These are phyloP conservation scores for Hippasteria phrygiana DNA, from an alignment of 53 echinoderm and acorn worm genomes.

Conservation along the genomic window DNA sequence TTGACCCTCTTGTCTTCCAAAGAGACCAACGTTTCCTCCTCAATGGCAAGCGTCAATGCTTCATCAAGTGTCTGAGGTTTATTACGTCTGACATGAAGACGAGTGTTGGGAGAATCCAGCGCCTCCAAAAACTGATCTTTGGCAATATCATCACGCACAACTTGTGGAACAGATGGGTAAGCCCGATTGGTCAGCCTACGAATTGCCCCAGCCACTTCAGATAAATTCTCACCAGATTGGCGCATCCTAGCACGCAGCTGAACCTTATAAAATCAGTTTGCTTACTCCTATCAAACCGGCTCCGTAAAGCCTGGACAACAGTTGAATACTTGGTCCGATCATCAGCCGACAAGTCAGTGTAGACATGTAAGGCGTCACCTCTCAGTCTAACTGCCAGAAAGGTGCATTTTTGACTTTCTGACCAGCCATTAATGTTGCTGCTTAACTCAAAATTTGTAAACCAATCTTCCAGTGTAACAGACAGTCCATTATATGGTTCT, in stretches of 20 bases:
- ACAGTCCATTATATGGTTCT: too few species aligned
- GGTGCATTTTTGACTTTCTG: too few species aligned
- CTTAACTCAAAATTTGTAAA: too few species aligned
- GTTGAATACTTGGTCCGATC: too few species aligned
- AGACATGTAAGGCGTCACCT: neutral
- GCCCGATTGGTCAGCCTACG: neutral
- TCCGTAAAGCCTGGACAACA: neutral
- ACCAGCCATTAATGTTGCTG: too few species aligned
- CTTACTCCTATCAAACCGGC: neutral
- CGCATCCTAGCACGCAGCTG: neutral
- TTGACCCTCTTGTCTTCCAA: neutral
- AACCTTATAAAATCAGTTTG: neutral
- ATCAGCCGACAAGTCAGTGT: too few species aligned
- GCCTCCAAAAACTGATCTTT: neutral
- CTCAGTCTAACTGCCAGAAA: neutral
- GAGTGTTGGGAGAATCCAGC: neutral
- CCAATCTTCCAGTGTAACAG: too few species aligned
- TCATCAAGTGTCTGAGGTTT: neutral
- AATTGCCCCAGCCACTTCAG: neutral
- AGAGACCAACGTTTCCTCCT: constrained; percentile 11
- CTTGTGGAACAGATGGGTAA: neutral
- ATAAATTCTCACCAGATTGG: neutral
- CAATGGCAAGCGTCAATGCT: neutral
- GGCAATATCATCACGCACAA: neutral
- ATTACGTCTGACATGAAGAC: neutral